A percentile compares a stretch with the other conserved stretches of the same genome.
Evolutionary conservation across 2,113 vertebrate genomes (phyloP).

Genomic region (Catharus fuscescens): DNA sequence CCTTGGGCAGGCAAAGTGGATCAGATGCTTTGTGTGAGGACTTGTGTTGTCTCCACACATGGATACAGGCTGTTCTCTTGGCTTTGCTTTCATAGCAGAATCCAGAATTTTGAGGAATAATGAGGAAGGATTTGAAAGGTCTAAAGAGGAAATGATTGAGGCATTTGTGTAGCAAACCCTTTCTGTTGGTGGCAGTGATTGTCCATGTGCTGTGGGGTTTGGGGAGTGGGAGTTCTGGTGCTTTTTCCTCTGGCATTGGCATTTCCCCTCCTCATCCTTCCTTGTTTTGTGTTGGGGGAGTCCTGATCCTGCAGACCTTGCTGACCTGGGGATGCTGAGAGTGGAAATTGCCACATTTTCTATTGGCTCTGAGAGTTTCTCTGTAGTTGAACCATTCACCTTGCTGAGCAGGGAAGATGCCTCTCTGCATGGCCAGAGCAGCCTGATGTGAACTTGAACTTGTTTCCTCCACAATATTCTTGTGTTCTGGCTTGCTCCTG

Average conservation of each 20-base stretch:
- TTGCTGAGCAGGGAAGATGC: neutral
- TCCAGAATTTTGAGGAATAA: neutral
- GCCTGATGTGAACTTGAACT: neutral
- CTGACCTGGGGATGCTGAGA: neutral
- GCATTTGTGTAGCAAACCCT: neutral
- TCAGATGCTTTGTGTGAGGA: neutral
- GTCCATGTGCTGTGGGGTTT: fast-evolving
- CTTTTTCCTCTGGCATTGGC: neutral
- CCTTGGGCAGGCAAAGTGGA: neutral
- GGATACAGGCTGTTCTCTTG: neutral
- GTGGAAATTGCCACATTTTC: neutral
- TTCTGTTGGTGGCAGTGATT: neutral
- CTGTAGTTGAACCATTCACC: neutral
- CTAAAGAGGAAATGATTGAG: neutral
- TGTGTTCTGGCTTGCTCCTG: neutral
- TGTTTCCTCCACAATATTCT: neutral
- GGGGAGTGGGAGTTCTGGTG: fast-evolving
- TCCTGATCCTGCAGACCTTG: neutral
- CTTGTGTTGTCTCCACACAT: neutral
- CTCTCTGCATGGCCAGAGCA: neutral
- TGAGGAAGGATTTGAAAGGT: neutral
- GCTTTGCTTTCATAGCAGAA: neutral
- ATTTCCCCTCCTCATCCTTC: neutral
- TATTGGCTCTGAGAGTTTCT: neutral
- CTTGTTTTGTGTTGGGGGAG: fast-evolving